A percentile compares a stretch with the other conserved stretches of the same genome.
phyloP scores from a whole-genome alignment of 2,797 vertebrate genomes.

The Clarias fuscus region DNA sequence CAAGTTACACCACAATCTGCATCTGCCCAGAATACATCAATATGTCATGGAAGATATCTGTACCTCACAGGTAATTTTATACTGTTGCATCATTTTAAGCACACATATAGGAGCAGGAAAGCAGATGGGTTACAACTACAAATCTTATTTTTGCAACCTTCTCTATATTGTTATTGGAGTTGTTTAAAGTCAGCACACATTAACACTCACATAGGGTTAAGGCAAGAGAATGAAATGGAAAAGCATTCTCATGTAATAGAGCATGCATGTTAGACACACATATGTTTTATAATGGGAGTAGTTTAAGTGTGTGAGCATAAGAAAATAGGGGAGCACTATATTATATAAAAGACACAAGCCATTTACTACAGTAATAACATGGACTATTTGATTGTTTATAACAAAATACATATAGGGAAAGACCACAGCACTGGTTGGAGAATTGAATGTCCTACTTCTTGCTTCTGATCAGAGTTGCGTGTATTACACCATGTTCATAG shows the following conservation, averaged over 20 bases:
- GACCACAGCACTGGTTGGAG: not conserved
- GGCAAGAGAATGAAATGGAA: not conserved
- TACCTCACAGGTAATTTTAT: not conserved
- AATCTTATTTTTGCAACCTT: not conserved
- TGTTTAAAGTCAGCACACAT: not conserved
- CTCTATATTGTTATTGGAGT: not conserved
- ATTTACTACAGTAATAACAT: not conserved
- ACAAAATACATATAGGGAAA: not conserved
- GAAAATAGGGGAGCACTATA: not conserved
- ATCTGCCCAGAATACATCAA: not conserved
- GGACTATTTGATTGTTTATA: not conserved
- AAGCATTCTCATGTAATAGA: not conserved
- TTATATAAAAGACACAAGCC: not conserved
- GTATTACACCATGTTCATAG: not conserved
- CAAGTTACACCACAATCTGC: not conserved
- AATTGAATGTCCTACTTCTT: not conserved
- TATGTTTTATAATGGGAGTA: slow-evolving; percentile 18
- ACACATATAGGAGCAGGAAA: not conserved
- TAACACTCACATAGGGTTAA: not conserved
- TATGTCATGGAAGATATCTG: not conserved
- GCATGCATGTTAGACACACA: slow-evolving; percentile 6
- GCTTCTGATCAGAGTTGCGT: not conserved
- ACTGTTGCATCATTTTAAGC: not conserved
- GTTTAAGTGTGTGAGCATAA: not conserved
- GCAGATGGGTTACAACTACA: not conserved